These are phyloP conservation scores for Callorhinus ursinus DNA, from an alignment of 2,113 vertebrate species.

Conservation along the genomic window DNA sequence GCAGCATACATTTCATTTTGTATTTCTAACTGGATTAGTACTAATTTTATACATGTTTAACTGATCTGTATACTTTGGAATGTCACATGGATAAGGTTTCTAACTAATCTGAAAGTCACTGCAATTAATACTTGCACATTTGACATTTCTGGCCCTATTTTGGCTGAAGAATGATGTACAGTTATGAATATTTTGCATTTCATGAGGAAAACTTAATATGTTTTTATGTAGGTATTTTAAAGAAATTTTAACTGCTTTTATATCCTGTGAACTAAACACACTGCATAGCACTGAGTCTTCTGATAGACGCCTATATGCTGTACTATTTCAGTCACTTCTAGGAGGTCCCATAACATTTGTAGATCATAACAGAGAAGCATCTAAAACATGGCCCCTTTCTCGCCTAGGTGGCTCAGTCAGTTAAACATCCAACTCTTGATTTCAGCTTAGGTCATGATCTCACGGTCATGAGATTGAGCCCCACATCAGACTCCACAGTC, in stretches of 20 bases:
- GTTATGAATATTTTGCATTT: slow-evolving; percentile 77
- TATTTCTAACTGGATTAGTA: slow-evolving; percentile 92
- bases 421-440: neutral
- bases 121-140: slow-evolving; percentile 84
- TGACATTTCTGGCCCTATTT: slow-evolving; percentile 82
- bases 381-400: neutral
- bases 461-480: neutral
- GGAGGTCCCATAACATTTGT: slow-evolving; percentile 82
- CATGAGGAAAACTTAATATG: slow-evolving; percentile 80
- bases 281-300: slow-evolving; percentile 80
- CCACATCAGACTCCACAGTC: neutral
- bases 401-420: neutral
- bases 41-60: slow-evolving; percentile 86
- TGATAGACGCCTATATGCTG: slow-evolving; percentile 79
- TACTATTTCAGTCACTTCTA: slow-evolving; percentile 80
- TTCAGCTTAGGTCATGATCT: neutral
- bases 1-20: slow-evolving; percentile 87
- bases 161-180: slow-evolving; percentile 81
- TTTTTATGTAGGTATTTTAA: slow-evolving; percentile 84
- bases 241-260: slow-evolving; percentile 80
- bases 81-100: slow-evolving; percentile 81
- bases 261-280: slow-evolving; percentile 81
- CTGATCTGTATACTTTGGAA: slow-evolving; percentile 83
- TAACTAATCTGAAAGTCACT: slow-evolving; percentile 82
- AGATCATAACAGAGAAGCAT: slow-evolving; percentile 38